Evolutionary conservation across 35 echinoderm and acorn worm species (phyloP), one percentile per base, ranked within the genome.

Genomic region (Patiria miniata): DNA sequence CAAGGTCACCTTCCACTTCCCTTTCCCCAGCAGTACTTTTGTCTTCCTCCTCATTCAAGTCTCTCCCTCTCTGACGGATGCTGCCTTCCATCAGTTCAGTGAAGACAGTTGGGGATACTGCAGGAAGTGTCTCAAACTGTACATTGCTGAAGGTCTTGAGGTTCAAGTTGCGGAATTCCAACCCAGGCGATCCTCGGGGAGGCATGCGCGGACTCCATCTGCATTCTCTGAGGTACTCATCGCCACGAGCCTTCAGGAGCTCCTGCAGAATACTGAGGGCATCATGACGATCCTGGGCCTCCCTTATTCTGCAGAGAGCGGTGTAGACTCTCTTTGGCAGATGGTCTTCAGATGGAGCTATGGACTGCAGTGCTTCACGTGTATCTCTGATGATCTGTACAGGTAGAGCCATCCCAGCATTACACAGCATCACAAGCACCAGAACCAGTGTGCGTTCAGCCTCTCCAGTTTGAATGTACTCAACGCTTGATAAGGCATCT

Each of bases 381-480:
- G 38, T 84, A 32, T 69, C 61, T 18, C 54, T 50, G 34, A 44
- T 33, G 7, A 50, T 65, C 44, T 77, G 33, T 0, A 23, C 34
- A 23, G 81, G 40, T 52, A 90, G 61, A 19, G 61, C 76, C 36
- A 58, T 15, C 30, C 88, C 61, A 37, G 65, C 60, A 51, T 90
- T 90, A 39, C 88, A 83, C 51, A 90, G 36, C 61, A 90, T 90
- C 60, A 90, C 88, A 1, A 90, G 42, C 5, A 81, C 81, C 6
- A 90, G 38, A 7, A 90, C 42, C 6, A 90, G 52, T 28, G 51
- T 42, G 14, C 88, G 61, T 18, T 90, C 88, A 32, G 88, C 88
- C 37, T 90, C 88, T 57, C 88, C 88, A 29, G 88, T 77, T 32
- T 65, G 68, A 39, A 90, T 90, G 16, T 50, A 57, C 1, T 82